Base-by-base conservation (phyloP, 2,888 invertebrate genomes). In the Polyommatus icarus region DNA sequence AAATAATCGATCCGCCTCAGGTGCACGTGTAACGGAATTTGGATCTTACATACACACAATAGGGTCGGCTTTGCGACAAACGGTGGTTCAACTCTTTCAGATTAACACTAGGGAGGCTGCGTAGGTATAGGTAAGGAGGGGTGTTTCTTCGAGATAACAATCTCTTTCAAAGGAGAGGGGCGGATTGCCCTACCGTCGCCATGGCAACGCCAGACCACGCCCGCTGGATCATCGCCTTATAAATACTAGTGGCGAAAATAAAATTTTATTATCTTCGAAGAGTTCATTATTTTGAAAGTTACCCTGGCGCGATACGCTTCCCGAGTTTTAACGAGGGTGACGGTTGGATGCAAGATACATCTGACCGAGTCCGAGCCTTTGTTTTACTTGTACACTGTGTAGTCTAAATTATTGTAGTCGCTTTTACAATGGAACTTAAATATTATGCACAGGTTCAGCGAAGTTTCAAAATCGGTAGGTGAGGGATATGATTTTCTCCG, bases 101-200 rank as follows among this genome's bases (percentile, higher is more conserved):
- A 89, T 90, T 89, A 91, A 85, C 84, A 84, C 82, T 82, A 84
- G 84, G 85, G 87, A 89, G 88, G 86, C 86, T 87, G 88, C 82
- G 84, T 88, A 87, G 88, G 88, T 88, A 87, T 83, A 83, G 84
- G 87, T 87, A 87, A 89, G 89, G 90, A 90, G 89, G 89, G 89
- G 92, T 88, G 87, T 91, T 92, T 92, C 89, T 87, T 86, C 86
- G 83, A 85, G 93, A 94, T 94, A 90, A 92, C 91, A 91, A 93
- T 92, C 91, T 87, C 83, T 83, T 80, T 82, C 83, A 87, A 87
- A 87, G 90, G 90, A 85, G 89, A 87, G 90, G 90, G 93, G 92
- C 91, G 93, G 91, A 86, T 73, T 81, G 79, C 81, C 81, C 81
- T 80, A 86, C 85, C 82, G 93, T 94, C 86, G 87, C 88, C 87